These are phyloP conservation scores for Netelia virgata DNA, from an alignment of 2,888 invertebrate species.

Conservation along the genomic window DNA sequence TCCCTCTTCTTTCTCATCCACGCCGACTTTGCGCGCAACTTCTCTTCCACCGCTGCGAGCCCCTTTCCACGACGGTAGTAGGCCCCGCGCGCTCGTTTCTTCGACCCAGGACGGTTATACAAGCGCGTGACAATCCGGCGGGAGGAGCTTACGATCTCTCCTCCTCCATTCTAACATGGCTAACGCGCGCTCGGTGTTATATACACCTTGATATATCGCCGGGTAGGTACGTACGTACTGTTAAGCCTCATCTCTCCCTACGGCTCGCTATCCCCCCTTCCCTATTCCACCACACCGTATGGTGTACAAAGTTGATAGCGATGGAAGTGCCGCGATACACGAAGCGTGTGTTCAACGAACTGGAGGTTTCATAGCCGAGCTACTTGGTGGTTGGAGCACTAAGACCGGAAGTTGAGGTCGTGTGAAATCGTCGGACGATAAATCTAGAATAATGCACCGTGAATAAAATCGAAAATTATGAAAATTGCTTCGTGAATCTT, in stretches of 20 bases:
- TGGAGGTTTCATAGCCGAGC: neutral
- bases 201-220: slow-evolving; percentile 54
- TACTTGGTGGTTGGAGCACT: slow-evolving; percentile 3
- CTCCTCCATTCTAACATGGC: slow-evolving; percentile 68
- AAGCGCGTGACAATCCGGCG: slow-evolving; percentile 66
- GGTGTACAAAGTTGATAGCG: slow-evolving; percentile 16
- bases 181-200: slow-evolving; percentile 53
- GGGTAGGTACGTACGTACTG: slow-evolving; percentile 36
- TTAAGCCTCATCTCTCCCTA: slow-evolving; percentile 1
- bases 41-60: slow-evolving; percentile 36
- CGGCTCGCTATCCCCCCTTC: neutral
- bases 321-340: slow-evolving; percentile 10
- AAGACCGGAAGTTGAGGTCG: slow-evolving; percentile 1
- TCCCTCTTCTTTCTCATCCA: slow-evolving; percentile 69
- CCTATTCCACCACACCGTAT: neutral
- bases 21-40: slow-evolving; percentile 65
- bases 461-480: too few relatives aligned
- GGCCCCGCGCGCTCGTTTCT: slow-evolving; percentile 51
- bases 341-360: slow-evolving; percentile 9
- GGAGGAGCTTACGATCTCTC: slow-evolving; percentile 69
- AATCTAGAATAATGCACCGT: neutral
- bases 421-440: neutral
- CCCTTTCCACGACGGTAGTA: slow-evolving; percentile 17
- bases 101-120: slow-evolving; percentile 59
- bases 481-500: too few relatives aligned